Base-by-base conservation (phyloP, 2,113 vertebrate species). In the Coturnix japonica region DNA sequence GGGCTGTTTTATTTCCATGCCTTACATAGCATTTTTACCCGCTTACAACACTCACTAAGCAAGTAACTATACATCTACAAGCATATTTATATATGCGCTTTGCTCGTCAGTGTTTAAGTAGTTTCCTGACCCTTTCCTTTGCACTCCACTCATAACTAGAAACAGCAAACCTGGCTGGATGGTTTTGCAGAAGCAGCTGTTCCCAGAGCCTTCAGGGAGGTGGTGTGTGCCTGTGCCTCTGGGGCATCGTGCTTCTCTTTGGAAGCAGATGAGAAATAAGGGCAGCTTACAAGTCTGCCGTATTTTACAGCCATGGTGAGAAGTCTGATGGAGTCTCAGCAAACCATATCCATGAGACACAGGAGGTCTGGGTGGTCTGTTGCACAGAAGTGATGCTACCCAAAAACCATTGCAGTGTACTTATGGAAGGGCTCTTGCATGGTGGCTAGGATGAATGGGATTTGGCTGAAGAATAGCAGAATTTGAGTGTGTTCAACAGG, bases 131-230 rank as follows among this genome's bases (percentile, higher is more conserved):
- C 44, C 30, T 16, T 44, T 17, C 46, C 3, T 30, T 7, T 5
- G 25, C 9, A 2, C 25, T 2, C 10, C 0, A 0, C 26, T 43
- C 21, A 20, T 10, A 1, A 2, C n/a, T 17, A 31, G 9, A 20
- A 39, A 31, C 4, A 43, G 54, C 9, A 25, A 33, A 26, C 47
- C 37, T 41, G 7, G n/a, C 11, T 0, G 1, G 11, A 4, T 22
- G 61, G 2, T 5, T 67, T 51, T 59, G 64, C 23, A 13, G 2
- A n/a, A 37, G 25, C 20, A 13, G 23, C 1, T 1, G 0, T 2
- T 18, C 41, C 20, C 2, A 2, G 49, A 63, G 54, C 44, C 20
- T 30, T 73, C 7, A 4, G 54, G 64, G 7, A 57, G 21, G 4
- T 25, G 25, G 23, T 37, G 6, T 8, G 16, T 26, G 60, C 57